A percentile compares a stretch with the other conserved stretches of the same genome.
phyloP scores from a whole-genome alignment of 2,797 vertebrate species.

The Ceyx erithaca region DNA sequence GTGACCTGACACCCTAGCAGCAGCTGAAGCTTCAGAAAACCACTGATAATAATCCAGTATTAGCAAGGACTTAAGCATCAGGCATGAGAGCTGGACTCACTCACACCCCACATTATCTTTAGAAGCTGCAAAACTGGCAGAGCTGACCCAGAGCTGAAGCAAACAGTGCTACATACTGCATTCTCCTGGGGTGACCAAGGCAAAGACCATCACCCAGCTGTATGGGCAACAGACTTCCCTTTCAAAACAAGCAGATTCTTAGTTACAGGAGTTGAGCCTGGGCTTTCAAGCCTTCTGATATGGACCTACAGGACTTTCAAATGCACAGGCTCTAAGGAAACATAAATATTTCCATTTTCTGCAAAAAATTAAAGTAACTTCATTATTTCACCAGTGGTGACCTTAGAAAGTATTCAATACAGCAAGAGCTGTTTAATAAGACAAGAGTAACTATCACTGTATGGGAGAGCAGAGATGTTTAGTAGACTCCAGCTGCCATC shows the following conservation, averaged over 20 bases:
- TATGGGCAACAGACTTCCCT: neutral
- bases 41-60: neutral
- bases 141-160: neutral
- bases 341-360: neutral
- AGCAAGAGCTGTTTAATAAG: neutral
- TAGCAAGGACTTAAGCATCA: neutral
- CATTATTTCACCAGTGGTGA: neutral
- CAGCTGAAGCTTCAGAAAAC: neutral
- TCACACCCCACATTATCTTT: accelerated
- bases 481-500: neutral
- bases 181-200: neutral
- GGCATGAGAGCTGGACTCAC: neutral
- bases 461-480: neutral
- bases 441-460: neutral
- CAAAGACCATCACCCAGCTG: neutral
- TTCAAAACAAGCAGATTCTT: neutral
- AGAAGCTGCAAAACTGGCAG: neutral
- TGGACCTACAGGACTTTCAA: neutral
- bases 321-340: neutral
- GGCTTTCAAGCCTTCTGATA: neutral
- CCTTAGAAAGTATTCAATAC: neutral
- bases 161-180: neutral
- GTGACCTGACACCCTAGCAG: neutral
- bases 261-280: neutral
- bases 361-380: neutral